Conservation (phyloP, 2,888 invertebrate species). For the Hirudinaria manillensis region DNA sequence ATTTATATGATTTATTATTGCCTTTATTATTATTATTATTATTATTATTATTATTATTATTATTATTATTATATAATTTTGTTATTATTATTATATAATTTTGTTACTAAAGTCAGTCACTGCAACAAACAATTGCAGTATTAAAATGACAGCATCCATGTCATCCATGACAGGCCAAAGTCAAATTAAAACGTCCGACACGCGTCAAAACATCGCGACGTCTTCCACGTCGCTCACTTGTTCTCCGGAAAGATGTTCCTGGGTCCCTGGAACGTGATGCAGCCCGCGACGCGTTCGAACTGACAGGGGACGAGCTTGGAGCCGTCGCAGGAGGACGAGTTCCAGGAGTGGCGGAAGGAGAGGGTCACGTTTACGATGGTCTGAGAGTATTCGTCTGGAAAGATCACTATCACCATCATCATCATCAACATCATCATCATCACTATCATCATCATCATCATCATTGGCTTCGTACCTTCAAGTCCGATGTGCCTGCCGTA, state of each 20-base stretch:
- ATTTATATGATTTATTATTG: no score
- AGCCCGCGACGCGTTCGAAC: constrained; percentile 6
- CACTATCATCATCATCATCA: neutral
- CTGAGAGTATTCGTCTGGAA: constrained; percentile 12
- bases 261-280: constrained; percentile 19
- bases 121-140: no score
- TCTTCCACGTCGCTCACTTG: neutral
- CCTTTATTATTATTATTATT: no score
- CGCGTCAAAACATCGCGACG: neutral
- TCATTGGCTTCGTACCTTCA: constrained; percentile 17
- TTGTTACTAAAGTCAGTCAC: no score
- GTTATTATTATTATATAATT: no score
- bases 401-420: no score
- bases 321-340: neutral
- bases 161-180: no score
- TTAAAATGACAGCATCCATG: no score
- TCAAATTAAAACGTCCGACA: neutral
- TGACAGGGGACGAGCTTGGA: neutral
- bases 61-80: no score
- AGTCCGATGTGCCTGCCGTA: constrained; percentile 29
- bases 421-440: no score
- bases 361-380: constrained; percentile 24
- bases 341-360: neutral
- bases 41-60: no score
- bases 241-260: constrained; percentile 19